phyloP scores from a whole-genome alignment of 2,113 vertebrate species.

The Sylvilagus bachmani region DNA sequence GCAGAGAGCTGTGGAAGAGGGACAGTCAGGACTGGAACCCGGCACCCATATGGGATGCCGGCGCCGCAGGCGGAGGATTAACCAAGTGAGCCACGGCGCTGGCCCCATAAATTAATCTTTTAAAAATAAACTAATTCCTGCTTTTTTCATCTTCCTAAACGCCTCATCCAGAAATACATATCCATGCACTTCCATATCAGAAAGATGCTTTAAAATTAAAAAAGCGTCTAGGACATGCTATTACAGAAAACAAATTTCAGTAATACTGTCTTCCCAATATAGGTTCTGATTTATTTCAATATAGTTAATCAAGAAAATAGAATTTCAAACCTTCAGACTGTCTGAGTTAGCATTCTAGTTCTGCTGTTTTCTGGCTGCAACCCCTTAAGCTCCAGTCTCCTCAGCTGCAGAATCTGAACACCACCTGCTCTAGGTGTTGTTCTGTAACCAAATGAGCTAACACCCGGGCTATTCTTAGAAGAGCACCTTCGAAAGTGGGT shows the following conservation, averaged over 20 bases:
- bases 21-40: too few relatives aligned
- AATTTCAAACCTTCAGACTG: background rate
- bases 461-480: background rate
- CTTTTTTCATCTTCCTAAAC: background rate
- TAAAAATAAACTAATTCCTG: background rate
- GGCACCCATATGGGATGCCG: too few relatives aligned
- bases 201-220: background rate
- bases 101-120: too few relatives aligned
- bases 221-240: background rate
- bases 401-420: background rate
- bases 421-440: background rate
- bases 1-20: too few relatives aligned
- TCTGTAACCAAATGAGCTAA: constrained; percentile 37
- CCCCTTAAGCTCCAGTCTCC: background rate
- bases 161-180: background rate
- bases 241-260: background rate
- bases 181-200: background rate
- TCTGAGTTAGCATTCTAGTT: constrained; percentile 25
- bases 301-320: background rate
- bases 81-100: too few relatives aligned
- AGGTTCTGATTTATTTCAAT: background rate
- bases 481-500: background rate
- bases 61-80: too few relatives aligned
- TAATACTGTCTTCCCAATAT: background rate
- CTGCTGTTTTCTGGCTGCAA: constrained; percentile 34